A percentile compares a stretch with the other conserved stretches of the same genome.
phyloP scores from a whole-genome alignment of 2,113 vertebrate genomes.

The Platichthys flesus region DNA sequence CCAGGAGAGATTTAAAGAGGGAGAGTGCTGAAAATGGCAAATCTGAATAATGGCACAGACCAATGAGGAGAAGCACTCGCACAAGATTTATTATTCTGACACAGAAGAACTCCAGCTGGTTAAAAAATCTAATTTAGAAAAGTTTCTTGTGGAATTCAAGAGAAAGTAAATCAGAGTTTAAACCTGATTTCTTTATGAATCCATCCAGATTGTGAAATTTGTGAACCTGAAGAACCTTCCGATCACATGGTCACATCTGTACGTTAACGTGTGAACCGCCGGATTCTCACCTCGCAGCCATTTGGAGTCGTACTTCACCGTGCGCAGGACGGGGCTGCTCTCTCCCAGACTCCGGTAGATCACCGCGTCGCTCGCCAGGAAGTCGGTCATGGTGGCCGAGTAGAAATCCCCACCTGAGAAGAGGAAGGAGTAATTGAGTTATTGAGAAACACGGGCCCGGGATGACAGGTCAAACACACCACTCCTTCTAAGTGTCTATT shows the following conservation, averaged over 20 bases:
- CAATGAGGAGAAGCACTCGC: not conserved
- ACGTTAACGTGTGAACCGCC: not conserved
- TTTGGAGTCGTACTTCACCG: slow-evolving; percentile 94
- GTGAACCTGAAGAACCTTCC: too few relatives aligned
- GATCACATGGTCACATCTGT: not conserved
- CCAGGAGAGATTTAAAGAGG: not conserved
- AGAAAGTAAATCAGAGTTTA: too few relatives aligned
- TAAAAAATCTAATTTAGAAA: not conserved
- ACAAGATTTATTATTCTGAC: not conserved
- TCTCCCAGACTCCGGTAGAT: slow-evolving; percentile 92
- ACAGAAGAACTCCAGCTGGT: not conserved
- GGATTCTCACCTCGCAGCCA: slow-evolving; percentile 89
- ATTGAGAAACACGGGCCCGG: not conserved
- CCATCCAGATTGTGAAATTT: too few relatives aligned
- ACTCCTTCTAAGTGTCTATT: slow-evolving; percentile 36
- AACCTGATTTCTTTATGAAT: too few relatives aligned
- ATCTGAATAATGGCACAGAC: not conserved
- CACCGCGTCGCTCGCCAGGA: slow-evolving; percentile 92
- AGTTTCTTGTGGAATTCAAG: not conserved
- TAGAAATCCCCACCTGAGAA: slow-evolving; percentile 90
- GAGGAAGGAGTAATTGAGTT: not conserved
- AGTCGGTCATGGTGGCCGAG: slow-evolving; percentile 92
- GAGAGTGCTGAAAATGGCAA: not conserved
- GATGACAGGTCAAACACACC: slow-evolving; percentile 10
- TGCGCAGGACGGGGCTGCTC: slow-evolving; percentile 86